Evolutionary conservation across 2,113 vertebrate species (phyloP).

Genomic region (western clawed frog (Xenopus tropicalis)): DNA sequence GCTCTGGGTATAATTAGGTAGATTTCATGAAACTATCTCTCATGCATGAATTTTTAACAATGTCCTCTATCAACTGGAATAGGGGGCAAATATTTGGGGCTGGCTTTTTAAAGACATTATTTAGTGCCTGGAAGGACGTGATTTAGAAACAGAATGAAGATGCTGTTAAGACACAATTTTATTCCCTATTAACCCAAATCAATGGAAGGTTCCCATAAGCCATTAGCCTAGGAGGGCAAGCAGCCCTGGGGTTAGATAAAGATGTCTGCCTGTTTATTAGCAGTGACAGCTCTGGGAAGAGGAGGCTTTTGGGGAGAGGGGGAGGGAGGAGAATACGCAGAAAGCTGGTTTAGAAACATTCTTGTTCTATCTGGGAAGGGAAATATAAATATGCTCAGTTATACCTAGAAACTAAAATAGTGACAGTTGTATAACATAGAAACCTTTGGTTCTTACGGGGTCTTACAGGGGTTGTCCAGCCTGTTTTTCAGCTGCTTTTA

Average conservation of each 20-base stretch:
- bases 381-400: slow-evolving; percentile 3
- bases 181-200: slow-evolving; percentile 81
- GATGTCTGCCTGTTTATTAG: slow-evolving; percentile 62
- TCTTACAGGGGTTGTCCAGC: too few species aligned
- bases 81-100: too few species aligned
- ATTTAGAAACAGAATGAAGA: slow-evolving; percentile 65
- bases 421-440: background rate
- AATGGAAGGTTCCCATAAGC: slow-evolving; percentile 72
- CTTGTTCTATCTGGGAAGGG: background rate
- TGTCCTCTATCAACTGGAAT: too few species aligned
- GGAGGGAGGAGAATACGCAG: slow-evolving; percentile 33
- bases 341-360: slow-evolving; percentile 33
- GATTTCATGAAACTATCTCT: too few species aligned
- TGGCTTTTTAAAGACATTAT: background rate
- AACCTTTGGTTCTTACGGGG: too few species aligned
- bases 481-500: too few species aligned
- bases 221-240: slow-evolving; percentile 69
- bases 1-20: too few species aligned
- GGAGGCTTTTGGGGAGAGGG: slow-evolving; percentile 27
- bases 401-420: background rate
- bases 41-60: too few species aligned
- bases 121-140: slow-evolving; percentile 52
- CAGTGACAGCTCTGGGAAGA: slow-evolving; percentile 54
- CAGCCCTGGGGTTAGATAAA: slow-evolving; percentile 62
- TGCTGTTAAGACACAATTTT: slow-evolving; percentile 76